Base-by-base conservation (phyloP, 2,888 invertebrate genomes). In the Muschampia plurimacula region DNA sequence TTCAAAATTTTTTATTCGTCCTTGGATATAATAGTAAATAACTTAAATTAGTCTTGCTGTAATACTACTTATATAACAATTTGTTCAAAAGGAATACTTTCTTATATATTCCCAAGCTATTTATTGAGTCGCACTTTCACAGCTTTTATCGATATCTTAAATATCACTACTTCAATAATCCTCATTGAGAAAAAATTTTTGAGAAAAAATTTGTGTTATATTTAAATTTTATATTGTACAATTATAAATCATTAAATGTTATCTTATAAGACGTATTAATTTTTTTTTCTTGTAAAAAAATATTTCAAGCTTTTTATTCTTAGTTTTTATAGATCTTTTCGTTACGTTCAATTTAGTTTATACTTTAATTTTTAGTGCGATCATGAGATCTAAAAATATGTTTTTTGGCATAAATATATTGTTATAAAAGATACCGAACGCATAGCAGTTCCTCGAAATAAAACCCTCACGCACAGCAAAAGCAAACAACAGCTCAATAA, bases 401-500 rank as follows among this genome's bases (percentile, higher is more conserved):
- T 22, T 22, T 22, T 22, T 22, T 22, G 22, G 22, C 22, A 39
- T 7, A 39, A n/a, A 52, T 52, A 52, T 15, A 52, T 15, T 15
- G 15, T 52, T 46, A 13, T 46, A 55, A 55, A 15, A 22, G 10
- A 55, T 22, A 22, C 22, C 22, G 22, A 22, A 15, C 6, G 55
- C 55, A 55, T 7, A 55, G 9, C 55, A 22, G 55, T 22, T 22
- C 9, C 22, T 15, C 52, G 52, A 55, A 2, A 55, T 22, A 55
- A 55, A 55, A 55, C 15, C 22, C 62, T 62, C 15, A 62, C 36
- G 46, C 68, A 15, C 62, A 41, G 49, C 62, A 60, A 65, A 60
- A 67, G 62, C 52, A 72, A 72, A 72, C 72, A 62, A 63, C 62
- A 32, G 67, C 67, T 72, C 72, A 67, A 72, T 72, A 72, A 72